phyloP scores from a whole-genome alignment of 2,113 vertebrate species.

The Esox niger region DNA sequence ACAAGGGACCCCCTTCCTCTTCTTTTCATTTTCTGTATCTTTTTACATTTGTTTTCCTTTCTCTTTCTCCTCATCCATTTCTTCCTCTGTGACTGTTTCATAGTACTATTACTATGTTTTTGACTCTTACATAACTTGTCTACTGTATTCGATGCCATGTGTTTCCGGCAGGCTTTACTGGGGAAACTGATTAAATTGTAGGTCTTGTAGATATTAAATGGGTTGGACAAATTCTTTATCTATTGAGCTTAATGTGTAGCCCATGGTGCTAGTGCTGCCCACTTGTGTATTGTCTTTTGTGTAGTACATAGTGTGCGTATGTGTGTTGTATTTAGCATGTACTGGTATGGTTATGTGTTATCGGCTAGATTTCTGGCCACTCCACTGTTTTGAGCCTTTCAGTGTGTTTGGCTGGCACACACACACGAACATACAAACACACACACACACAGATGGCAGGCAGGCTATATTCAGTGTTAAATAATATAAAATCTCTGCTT shows the following conservation, averaged over 20 bases:
- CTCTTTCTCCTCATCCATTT: constrained; percentile 43
- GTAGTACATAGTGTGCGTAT: not conserved
- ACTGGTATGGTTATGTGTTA: constrained; percentile 13
- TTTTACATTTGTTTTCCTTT: constrained; percentile 18
- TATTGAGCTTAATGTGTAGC: constrained; percentile 1
- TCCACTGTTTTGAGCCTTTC: constrained; percentile 43
- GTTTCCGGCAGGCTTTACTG: constrained; percentile 34
- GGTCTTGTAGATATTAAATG: constrained; percentile 52
- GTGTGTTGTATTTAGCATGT: constrained; percentile 5
- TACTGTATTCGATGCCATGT: constrained; percentile 26
- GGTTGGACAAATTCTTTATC: constrained; percentile 45
- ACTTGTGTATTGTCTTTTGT: constrained; percentile 12
- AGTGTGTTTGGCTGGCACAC: constrained; percentile 54
- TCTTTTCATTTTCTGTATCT: constrained; percentile 17
- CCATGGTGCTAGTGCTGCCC: not conserved
- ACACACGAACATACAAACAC: constrained; percentile 60
- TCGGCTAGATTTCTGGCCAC: constrained; percentile 13
- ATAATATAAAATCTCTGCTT: constrained; percentile 70
- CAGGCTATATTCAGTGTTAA: constrained; percentile 44
- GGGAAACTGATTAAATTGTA: constrained; percentile 59
- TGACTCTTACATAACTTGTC: too few species aligned
- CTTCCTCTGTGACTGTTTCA: constrained; percentile 31
- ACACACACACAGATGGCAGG: constrained; percentile 43
- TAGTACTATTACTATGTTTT: too few species aligned
- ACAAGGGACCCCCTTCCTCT: too few species aligned